A percentile compares a stretch with the other conserved stretches of the same genome.
Conservation (phyloP, 2,888 invertebrate genomes). For the Maniola hyperantus region DNA sequence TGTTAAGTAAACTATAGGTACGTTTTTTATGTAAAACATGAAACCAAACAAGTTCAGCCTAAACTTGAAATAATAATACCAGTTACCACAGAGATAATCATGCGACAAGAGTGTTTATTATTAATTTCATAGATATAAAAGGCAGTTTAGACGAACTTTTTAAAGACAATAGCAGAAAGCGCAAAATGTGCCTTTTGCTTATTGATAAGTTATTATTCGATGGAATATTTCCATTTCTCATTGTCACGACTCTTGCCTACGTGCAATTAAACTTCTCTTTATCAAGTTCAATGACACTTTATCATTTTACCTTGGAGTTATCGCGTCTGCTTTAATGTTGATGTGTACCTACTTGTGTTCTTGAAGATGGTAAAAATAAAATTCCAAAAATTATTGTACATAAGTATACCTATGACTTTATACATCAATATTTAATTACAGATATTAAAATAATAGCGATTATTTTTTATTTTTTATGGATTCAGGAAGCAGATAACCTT, state of each 20-base stretch:
- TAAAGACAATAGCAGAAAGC: not conserved
- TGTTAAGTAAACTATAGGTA: too few species aligned
- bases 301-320: slow-evolving; percentile 75
- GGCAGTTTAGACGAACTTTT: not conserved
- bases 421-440: too few species aligned
- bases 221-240: slow-evolving; percentile 39
- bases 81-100: too few species aligned
- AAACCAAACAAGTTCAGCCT: too few species aligned
- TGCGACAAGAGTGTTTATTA: too few species aligned
- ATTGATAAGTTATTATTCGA: slow-evolving; percentile 29
- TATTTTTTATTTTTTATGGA: too few species aligned
- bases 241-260: slow-evolving; percentile 35
- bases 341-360: slow-evolving; percentile 45
- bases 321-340: slow-evolving; percentile 53
- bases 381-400: not conserved
- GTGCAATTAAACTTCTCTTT: slow-evolving; percentile 55
- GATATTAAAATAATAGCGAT: too few species aligned
- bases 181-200: not conserved
- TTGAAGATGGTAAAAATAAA: slow-evolving; percentile 25
- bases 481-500: too few species aligned
- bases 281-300: slow-evolving; percentile 74
- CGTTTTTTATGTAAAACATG: too few species aligned
- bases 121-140: too few species aligned
- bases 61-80: too few species aligned
- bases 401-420: not conserved